Evolutionary conservation across 2,113 vertebrate species (phyloP), one percentile per base, ranked within the genome.

Genomic region (Zosterops pallidus): DNA sequence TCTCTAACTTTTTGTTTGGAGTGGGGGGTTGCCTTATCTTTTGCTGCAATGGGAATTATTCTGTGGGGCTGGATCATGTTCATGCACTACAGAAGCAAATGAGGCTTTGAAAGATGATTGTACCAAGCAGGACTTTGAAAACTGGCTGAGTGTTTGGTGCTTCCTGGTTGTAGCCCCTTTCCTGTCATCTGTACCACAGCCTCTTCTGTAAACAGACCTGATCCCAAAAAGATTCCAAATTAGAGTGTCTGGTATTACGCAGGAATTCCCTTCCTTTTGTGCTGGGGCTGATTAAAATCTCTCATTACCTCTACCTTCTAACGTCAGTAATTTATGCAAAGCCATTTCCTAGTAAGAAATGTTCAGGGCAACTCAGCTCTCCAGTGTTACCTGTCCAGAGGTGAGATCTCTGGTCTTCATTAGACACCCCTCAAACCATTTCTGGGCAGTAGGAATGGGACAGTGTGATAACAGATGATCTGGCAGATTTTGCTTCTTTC

Each of bases 261-360:
- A 95, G 60, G 68, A 93, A 88, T 50, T 63, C 23, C 35, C 75
- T 79, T 82, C 80, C 62, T 59, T 80, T 64, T 83, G 75, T 78
- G n/a, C 76, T 37, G 35, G 19, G 33, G 16, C 63, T 93, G 90
- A 96, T 93, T 88, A 87, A 87, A 62, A 96, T 93, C 85, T 96
- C 63, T 59, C 22, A 29, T 80, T 86, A 75, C 67, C 68, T 90
- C 72, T 85, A 20, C 52, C 49, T 92, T 75, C 39, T 81, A 87
- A 86, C 26, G 24, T 92, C 80, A 88, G 71, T 55, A 57, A 70
- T 87, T 91, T 8, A 85, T 85, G 75, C 74, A 86, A 95, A 94
- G 55, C n/a, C 28, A 50, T 41, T 94, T 91, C 79, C 87, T 83
- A 72, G 80, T 57, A 55, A 77, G 67, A 83, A 47, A 33, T 19